Percentiles rank a stretch among this genome's conserved stretches.
These are phyloP conservation scores for Xestia ashworthii DNA, from an alignment of 2,888 invertebrate genomes.

Conservation along the genomic window DNA sequence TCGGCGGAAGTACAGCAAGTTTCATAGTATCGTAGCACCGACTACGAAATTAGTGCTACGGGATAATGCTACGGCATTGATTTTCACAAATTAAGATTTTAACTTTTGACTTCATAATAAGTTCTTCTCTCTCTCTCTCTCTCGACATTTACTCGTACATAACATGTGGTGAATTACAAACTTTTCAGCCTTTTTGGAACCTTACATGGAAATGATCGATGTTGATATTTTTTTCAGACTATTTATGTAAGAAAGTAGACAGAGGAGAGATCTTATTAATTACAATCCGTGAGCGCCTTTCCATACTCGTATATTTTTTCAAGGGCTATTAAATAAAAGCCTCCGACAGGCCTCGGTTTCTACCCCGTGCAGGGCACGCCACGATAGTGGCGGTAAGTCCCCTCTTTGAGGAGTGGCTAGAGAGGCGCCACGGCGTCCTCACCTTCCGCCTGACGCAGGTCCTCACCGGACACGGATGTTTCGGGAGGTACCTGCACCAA, in stretches of 20 bases:
- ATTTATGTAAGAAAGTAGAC: too few species aligned
- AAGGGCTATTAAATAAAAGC: neutral
- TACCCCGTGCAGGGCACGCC: too few species aligned
- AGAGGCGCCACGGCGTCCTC: too few species aligned
- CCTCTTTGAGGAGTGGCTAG: too few species aligned
- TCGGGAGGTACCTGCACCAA: too few species aligned
- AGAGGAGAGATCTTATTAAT: neutral
- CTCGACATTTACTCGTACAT: neutral
- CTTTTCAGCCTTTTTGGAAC: too few species aligned
- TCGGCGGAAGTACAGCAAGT: neutral
- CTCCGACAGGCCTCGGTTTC: neutral
- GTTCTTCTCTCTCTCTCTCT: too few species aligned
- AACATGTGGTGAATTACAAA: neutral
- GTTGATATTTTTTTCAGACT: too few species aligned
- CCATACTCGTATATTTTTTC: neutral
- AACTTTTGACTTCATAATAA: too few species aligned
- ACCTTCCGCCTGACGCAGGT: too few species aligned
- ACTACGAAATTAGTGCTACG: constrained; percentile 19
- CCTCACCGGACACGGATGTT: too few species aligned
- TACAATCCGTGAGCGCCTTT: neutral
- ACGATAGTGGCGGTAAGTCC: too few species aligned
- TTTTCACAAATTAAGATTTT: neutral
- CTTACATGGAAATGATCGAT: neutral
- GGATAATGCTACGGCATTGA: neutral
- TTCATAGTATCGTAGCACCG: neutral